Percentiles rank a stretch among this genome's conserved stretches.
Evolutionary conservation across 2,888 invertebrate genomes (phyloP).

Genomic region (Willowsia nigromaculata): DNA sequence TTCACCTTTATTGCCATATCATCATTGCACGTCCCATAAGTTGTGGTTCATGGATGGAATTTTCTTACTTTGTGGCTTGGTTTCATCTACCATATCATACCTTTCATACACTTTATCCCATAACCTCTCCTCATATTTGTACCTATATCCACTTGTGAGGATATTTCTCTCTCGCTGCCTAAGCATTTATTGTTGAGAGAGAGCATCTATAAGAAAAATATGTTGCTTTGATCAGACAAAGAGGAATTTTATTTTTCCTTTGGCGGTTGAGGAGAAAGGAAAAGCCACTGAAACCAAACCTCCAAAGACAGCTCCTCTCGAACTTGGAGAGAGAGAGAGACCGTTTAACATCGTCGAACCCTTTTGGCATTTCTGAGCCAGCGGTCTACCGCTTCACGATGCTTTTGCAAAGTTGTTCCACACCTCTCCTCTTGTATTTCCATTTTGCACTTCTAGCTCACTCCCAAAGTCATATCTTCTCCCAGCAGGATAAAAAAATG

Average conservation of each 20-base stretch:
- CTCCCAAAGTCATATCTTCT: too few species aligned
- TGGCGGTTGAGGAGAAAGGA: neutral
- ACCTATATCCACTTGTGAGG: too few species aligned
- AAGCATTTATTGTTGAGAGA: too few species aligned
- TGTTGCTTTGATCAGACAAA: constrained; percentile 34
- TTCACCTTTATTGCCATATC: constrained; percentile 57
- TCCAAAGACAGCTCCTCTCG: neutral
- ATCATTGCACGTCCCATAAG: constrained; percentile 53
- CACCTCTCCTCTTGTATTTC: neutral
- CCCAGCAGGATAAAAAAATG: neutral
- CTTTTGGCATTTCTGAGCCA: neutral
- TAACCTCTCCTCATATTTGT: too few species aligned
- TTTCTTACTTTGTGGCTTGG: constrained; percentile 36
- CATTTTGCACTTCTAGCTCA: neutral
- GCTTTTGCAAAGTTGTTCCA: neutral
- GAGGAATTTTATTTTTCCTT: constrained; percentile 18
- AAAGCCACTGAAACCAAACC: constrained; percentile 37
- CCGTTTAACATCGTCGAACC: neutral
- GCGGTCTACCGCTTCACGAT: neutral
- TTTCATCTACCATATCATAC: neutral
- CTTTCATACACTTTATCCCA: neutral
- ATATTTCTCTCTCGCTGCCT: too few species aligned
- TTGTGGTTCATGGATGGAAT: constrained; percentile 30
- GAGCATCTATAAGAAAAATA: constrained; percentile 2
- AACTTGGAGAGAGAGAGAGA: neutral